Conservation (phyloP, 2,113 vertebrate genomes). For the Irena cyanogastra region DNA sequence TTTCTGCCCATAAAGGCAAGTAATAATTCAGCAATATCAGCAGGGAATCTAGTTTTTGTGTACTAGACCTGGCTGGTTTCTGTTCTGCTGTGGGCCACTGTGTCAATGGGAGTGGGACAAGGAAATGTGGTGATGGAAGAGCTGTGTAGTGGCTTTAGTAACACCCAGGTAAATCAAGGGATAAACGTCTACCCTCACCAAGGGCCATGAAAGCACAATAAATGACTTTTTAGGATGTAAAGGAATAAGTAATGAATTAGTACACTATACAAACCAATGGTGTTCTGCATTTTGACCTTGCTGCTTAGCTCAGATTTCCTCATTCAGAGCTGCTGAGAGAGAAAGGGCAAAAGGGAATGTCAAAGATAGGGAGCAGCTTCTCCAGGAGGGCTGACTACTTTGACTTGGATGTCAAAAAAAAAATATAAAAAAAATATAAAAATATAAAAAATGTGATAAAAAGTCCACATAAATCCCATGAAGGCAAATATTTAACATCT, state of each 20-base stretch:
- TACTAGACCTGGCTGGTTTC: not conserved
- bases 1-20: not conserved
- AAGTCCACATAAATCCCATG: not conserved
- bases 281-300: not conserved
- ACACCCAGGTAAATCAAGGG: not conserved
- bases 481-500: not conserved
- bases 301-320: fast-evolving
- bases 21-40: not conserved
- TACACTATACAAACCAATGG: not conserved
- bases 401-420: not conserved
- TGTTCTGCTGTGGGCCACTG: not conserved
- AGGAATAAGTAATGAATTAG: fast-evolving
- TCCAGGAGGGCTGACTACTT: not conserved
- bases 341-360: not conserved
- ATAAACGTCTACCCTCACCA: not conserved
- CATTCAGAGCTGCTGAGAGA: not conserved
- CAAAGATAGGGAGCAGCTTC: not conserved
- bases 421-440: not conserved
- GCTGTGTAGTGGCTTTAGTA: not conserved
- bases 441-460: not conserved
- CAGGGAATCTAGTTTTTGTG: not conserved
- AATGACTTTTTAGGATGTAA: not conserved
- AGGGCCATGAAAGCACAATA: not conserved
- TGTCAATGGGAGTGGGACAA: not conserved
- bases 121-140: not conserved